Percentiles rank a stretch among this genome's conserved stretches.
phyloP scores from a whole-genome alignment of 2,888 invertebrate genomes.

The Sthenelais limicola region DNA sequence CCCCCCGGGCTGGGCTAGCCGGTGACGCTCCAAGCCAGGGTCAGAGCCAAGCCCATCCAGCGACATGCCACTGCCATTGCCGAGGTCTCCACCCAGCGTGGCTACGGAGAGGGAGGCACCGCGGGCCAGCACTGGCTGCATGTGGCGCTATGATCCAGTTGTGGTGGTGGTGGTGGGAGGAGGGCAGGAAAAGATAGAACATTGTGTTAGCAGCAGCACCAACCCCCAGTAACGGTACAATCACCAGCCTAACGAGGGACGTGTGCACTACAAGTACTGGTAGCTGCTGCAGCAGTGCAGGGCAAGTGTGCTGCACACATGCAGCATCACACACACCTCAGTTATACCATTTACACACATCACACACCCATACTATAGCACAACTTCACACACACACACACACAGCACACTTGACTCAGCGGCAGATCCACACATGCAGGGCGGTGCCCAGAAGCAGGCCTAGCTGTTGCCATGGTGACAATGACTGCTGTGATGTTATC shows the following conservation, averaged over 20 bases:
- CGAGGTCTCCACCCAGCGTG: conserved; percentile 8
- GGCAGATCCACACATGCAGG: too few relatives aligned
- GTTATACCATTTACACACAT: too few relatives aligned
- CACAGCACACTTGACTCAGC: too few relatives aligned
- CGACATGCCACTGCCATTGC: conserved; percentile 22
- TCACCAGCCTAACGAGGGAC: background rate
- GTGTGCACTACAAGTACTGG: background rate
- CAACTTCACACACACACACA: too few relatives aligned
- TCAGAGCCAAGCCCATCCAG: conserved; percentile 5
- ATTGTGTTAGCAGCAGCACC: conserved; percentile 18
- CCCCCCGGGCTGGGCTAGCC: conserved; percentile 3
- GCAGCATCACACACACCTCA: too few relatives aligned
- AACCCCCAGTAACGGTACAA: background rate
- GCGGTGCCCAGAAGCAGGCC: too few relatives aligned
- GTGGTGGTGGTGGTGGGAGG: background rate
- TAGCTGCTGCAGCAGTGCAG: too few relatives aligned
- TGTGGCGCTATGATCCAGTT: background rate
- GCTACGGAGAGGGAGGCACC: conserved; percentile 20
- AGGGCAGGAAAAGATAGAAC: background rate
- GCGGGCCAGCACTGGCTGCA: background rate
- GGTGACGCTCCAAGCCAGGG: background rate
- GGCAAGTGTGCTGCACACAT: too few relatives aligned
- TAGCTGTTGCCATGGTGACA: too few relatives aligned
- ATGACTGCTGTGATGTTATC: too few relatives aligned
- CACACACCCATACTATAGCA: too few relatives aligned